A percentile compares a stretch with the other conserved stretches of the same genome.
Evolutionary conservation across 2,113 vertebrate species (phyloP).

Genomic region (Stigmatopora nigra): DNA sequence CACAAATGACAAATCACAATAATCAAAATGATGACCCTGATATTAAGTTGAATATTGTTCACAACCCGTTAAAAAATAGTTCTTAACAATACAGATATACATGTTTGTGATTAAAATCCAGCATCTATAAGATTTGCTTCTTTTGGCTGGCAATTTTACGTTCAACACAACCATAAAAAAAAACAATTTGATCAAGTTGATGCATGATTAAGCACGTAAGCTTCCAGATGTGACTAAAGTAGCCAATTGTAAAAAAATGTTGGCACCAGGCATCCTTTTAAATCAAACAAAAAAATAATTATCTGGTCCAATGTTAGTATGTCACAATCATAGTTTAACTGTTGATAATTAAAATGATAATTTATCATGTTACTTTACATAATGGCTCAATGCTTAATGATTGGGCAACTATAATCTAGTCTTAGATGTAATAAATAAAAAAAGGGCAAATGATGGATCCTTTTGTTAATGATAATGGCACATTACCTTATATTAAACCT

Average conservation of each 20-base stretch:
- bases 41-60: not conserved
- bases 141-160: not conserved
- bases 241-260: no score
- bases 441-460: not conserved
- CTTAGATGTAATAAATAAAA: conserved; percentile 1
- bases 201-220: not conserved
- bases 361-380: not conserved
- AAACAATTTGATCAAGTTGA: not conserved
- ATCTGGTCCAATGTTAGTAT: no score
- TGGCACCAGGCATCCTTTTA: no score
- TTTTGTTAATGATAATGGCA: not conserved
- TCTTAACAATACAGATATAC: not conserved
- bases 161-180: not conserved
- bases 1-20: conserved; percentile 17
- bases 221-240: not conserved
- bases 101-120: not conserved
- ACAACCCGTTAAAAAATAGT: not conserved
- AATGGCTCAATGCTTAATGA: not conserved
- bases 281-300: no score
- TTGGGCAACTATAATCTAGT: not conserved
- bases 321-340: no score
- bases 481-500: not conserved
- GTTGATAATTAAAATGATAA: not conserved
- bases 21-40: not conserved
- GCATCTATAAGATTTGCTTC: not conserved